Evolutionary conservation across 1,140 invertebrate genomes (phyloP).

Genomic region (Cydia fagiglandana): DNA sequence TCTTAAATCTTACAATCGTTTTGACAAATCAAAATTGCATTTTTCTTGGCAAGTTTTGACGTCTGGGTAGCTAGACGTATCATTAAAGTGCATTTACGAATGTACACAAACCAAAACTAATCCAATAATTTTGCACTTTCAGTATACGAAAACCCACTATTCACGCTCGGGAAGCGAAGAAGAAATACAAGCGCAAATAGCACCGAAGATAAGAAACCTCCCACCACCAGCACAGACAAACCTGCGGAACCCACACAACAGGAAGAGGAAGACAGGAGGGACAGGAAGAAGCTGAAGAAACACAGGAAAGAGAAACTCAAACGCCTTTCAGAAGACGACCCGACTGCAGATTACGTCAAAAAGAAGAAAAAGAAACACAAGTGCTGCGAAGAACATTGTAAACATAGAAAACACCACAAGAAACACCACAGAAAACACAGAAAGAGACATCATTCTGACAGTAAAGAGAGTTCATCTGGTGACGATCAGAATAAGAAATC

Average conservation of each 20-base stretch:
- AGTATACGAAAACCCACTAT: slow-evolving; percentile 90
- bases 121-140: slow-evolving; percentile 42
- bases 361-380: slow-evolving; percentile 87
- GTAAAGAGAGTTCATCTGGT: slow-evolving; percentile 91
- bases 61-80: no score
- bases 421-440: slow-evolving; percentile 87
- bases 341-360: slow-evolving; percentile 75
- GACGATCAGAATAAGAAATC: slow-evolving; percentile 83
- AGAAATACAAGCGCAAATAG: slow-evolving; percentile 80
- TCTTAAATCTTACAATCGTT: no score
- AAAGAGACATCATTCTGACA: slow-evolving; percentile 88
- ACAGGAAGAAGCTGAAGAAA: slow-evolving; percentile 86
- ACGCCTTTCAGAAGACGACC: slow-evolving; percentile 72
- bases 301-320: slow-evolving; percentile 84
- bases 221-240: slow-evolving; percentile 34
- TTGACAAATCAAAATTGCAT: no score
- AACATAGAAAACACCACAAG: slow-evolving; percentile 85
- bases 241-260: slow-evolving; percentile 43
- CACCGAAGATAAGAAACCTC: slow-evolving; percentile 40
- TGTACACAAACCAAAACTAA: no score
- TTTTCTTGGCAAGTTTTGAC: no score
- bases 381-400: slow-evolving; percentile 85
- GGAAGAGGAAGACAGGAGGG: slow-evolving; percentile 74
- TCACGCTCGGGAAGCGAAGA: slow-evolving; percentile 86
- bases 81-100: neutral